Base-by-base conservation (phyloP, 1,140 invertebrate species). In the Aphelenchoides fujianensis region DNA sequence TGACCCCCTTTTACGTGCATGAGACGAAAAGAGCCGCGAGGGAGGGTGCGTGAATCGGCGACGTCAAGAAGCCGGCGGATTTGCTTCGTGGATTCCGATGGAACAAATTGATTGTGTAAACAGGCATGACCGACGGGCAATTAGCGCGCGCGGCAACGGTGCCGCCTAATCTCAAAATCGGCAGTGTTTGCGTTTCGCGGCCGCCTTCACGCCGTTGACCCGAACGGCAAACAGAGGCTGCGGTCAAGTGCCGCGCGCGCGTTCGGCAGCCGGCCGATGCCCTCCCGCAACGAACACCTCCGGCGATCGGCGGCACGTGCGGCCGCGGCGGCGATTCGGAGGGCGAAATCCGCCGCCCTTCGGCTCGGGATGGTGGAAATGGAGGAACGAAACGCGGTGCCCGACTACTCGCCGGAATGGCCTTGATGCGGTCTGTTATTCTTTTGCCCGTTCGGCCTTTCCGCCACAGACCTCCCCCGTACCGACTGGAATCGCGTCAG, bases 71-170 rank as follows among this genome's bases (percentile, higher is more conserved):
- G 23, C 41, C 12, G 23, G 41, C 41, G 23, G 41, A n/a, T n/a
- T n/a, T n/a, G n/a, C n/a, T n/a, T n/a, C n/a, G n/a, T n/a, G 41
- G 23, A 48, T 48, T 48, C 41, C 41, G 23, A 48, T 23, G n/a
- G n/a, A n/a, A 48, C 41, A 48, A 48, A 48, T 48, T 48, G 41
- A 48, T 48, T 48, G 23, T 48, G 41, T 48, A 48, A 48, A 48
- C 41, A 48, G 23, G 23, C 23, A n/a, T n/a, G n/a, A n/a, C 23
- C 12, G 12, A 48, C 12, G 41, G 12, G 23, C 23, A 48, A 48
- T 48, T 48, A 48, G 41, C 23, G 12, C 23, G 12, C 41, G 12
- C 23, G 41, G 41, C n/a, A 48, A 16, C 41, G 23, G 12, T 23
- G 41, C 12, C 12, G 41, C 41, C 41, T 48, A 48, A 48, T 48